A percentile compares a stretch with the other conserved stretches of the same genome.
Evolutionary conservation across 1,140 invertebrate species (phyloP).

Genomic region (Octopus sinensis): DNA sequence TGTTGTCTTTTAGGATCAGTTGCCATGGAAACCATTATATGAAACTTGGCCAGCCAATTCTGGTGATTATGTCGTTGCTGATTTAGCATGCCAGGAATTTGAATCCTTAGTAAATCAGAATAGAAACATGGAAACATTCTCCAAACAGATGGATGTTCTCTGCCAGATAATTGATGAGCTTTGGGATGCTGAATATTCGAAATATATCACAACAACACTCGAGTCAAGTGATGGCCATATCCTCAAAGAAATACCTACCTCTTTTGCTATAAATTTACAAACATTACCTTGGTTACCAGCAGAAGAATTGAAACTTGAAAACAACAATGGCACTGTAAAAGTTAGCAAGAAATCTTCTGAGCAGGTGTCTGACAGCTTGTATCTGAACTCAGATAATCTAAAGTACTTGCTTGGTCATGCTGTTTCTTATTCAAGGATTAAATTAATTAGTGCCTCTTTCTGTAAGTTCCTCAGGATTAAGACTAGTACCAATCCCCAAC

Average conservation of each 20-base stretch:
- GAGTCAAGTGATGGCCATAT: constrained; percentile 13
- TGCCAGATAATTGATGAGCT: constrained; percentile 36
- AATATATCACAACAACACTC: constrained; percentile 27
- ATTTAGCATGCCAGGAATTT: constrained; percentile 39
- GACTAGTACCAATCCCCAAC: constrained; percentile 22
- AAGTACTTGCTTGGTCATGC: constrained; percentile 34
- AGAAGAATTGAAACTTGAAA: constrained; percentile 9
- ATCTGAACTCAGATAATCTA: constrained; percentile 27
- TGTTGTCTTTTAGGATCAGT: constrained; percentile 28
- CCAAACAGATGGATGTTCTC: constrained; percentile 36
- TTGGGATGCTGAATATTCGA: constrained; percentile 35
- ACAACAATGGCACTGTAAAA: too few relatives aligned
- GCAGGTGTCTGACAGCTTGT: constrained; percentile 33
- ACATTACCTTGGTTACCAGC: constrained; percentile 43
- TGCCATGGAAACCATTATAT: constrained; percentile 32
- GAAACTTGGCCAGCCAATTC: constrained; percentile 26
- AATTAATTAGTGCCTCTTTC: constrained; percentile 17
- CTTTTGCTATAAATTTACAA: constrained; percentile 36
- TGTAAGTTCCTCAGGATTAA: constrained; percentile 40
- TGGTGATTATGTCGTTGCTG: constrained; percentile 32
- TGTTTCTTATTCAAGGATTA: constrained; percentile 33
- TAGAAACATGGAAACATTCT: constrained; percentile 16
- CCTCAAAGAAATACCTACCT: constrained; percentile 28
- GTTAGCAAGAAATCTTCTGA: background rate
- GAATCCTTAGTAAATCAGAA: constrained; percentile 32